phyloP scores from a whole-genome alignment of 2,888 invertebrate species.

The Melanotus villosus region DNA sequence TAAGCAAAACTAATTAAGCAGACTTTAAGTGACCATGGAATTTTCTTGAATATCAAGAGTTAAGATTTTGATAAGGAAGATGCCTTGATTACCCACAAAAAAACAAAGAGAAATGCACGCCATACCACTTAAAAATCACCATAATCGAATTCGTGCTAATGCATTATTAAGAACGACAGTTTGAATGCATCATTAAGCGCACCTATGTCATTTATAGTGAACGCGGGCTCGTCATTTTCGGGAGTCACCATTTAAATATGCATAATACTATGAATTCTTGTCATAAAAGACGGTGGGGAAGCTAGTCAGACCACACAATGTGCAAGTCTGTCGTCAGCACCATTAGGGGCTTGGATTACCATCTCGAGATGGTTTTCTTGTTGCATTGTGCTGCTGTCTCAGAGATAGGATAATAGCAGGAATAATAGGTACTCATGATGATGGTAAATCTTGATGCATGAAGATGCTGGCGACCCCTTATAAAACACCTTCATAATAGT shows the following conservation, averaged over 20 bases:
- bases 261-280: constrained; percentile 30
- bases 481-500: too few species aligned
- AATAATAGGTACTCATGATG: constrained; percentile 32
- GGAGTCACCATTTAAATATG: constrained; percentile 30
- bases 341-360: constrained; percentile 50
- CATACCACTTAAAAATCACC: too few species aligned
- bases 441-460: constrained; percentile 18
- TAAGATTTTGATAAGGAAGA: too few species aligned
- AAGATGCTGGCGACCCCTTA: background rate
- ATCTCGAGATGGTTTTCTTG: constrained; percentile 44
- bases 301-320: constrained; percentile 42
- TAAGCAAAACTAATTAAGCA: too few species aligned
- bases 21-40: too few species aligned
- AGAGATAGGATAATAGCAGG: constrained; percentile 42
- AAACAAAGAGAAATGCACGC: too few species aligned
- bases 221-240: constrained; percentile 9
- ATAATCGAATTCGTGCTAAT: too few species aligned
- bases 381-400: constrained; percentile 43
- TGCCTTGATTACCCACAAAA: too few species aligned
- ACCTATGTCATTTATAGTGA: background rate
- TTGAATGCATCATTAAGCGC: background rate
- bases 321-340: constrained; percentile 49
- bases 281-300: constrained; percentile 15
- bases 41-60: too few species aligned
- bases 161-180: background rate